Base-by-base conservation (phyloP, 2,797 vertebrate genomes). In the Schizothorax lantsangensis region DNA sequence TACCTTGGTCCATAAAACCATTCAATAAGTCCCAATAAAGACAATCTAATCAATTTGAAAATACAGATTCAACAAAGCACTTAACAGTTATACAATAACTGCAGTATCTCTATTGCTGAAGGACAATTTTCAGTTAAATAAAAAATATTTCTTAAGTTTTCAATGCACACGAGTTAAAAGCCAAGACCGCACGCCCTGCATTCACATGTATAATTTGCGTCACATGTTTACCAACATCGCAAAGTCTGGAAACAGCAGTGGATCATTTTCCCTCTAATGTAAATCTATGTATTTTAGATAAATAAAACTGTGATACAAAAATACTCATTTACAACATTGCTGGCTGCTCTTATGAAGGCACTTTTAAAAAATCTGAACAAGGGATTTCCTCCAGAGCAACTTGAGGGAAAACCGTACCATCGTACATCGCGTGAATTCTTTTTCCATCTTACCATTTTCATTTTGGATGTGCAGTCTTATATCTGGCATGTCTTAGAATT, bases 291-390 rank as follows among this genome's bases (percentile, higher is more conserved):
- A 33, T 95, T 95, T 95, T 96, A 95, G 94, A 96, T 96, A 96
- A 96, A 96, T 96, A 96, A 95, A 96, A 95, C 92, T 96, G 95
- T 96, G 94, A 95, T 96, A 96, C 91, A 96, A 95, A 96, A 96
- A 96, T 96, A 96, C 95, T 94, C 93, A 93, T 95, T 94, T 94
- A 95, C 94, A 95, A 95, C 93, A 90, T 94, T 96, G 95, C 95
- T 96, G 95, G 95, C 94, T 95, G 95, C 94, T 95, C 91, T 93
- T 94, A 90, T 94, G 94, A 96, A 96, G 95, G 95, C 95, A 96
- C 95, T 96, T 96, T 93, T 1, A 38, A 95, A 95, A 95, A 93
- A 95, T 95, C 94, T 93, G 95, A 95, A 95, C 93, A 91, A 91
- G 94, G 93, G 94, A 95, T 94, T 94, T 94, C 95, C 96, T 96